Base-by-base conservation (phyloP, 1,140 invertebrate genomes). In the Oryzaephilus surinamensis region DNA sequence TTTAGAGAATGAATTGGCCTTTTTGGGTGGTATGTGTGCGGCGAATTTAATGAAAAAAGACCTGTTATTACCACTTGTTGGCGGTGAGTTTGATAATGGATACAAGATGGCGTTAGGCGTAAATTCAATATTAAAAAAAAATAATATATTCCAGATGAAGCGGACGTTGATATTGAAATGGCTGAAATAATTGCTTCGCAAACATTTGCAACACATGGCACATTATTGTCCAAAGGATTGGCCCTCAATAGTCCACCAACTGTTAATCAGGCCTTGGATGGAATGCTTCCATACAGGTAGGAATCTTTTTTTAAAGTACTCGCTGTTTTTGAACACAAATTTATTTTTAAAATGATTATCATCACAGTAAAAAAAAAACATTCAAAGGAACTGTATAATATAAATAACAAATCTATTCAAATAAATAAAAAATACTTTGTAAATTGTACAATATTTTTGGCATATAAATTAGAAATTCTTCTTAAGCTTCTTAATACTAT, bases 21-120 rank as follows among this genome's bases (percentile, higher is more conserved):
- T 90, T 66, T 69, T 94, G 8, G 91, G 88, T 12, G 90, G 90
- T 38, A 84, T 90, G 66, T 94, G 91, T 67, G 81, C 83, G 36
- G 79, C 83, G 7, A 83, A 85, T 61, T 72, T 93, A 2, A 87
- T 92, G 72, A 87, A 84, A 53, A 86, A 84, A 55, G 84, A 90
- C 64, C 71, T 92, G 8, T 67, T 74, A 19, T 67, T 91, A 45
- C 83, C 84, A 27, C 66, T 71, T 20, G 69, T 77, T 49, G 68
- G 69, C 51, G 68, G 75, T 78, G 58, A 63, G 61, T 61, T 21
- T 33, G 11, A 32, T 17, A 31, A 14, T 31, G 8, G 26, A 32
- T 15, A 15, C n/a, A 11, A 32, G 6, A 23, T 6, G 21, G 6
- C n/a, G n/a, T n/a, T 6, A n/a, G n/a, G 6, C 21, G n/a, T 6